Conservation (phyloP, 2,888 invertebrate genomes). For the Nasonovia ribisnigri region DNA sequence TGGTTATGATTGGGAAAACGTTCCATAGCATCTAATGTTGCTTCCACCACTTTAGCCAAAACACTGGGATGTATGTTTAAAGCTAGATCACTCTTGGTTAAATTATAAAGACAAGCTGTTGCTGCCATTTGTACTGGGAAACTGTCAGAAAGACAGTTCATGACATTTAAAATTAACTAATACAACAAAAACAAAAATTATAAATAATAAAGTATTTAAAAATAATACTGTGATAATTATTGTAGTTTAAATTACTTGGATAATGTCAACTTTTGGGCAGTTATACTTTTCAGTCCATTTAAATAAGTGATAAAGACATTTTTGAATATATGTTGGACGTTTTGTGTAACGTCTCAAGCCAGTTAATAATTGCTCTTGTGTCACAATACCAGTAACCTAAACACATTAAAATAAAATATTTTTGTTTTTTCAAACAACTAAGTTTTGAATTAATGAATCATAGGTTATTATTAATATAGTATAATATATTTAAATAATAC, state of each 20-base stretch:
- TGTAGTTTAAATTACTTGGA: conserved; percentile 71
- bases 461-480: neutral
- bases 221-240: neutral
- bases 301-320: conserved; percentile 77
- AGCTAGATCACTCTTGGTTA: conserved; percentile 77
- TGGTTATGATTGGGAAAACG: conserved; percentile 69
- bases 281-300: conserved; percentile 72
- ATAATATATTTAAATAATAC: conserved; percentile 66
- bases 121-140: conserved; percentile 81
- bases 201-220: neutral
- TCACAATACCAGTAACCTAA: conserved; percentile 74
- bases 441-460: neutral
- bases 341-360: conserved; percentile 74
- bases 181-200: conserved; percentile 25
- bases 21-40: conserved; percentile 79
- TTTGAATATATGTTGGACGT: conserved; percentile 77
- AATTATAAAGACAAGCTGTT: conserved; percentile 81
- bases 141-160: conserved; percentile 73
- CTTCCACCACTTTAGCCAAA: conserved; percentile 76
- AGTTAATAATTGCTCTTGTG: conserved; percentile 74
- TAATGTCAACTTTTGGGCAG: conserved; percentile 76
- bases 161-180: conserved; percentile 70
- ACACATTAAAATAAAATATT: neutral
- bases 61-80: conserved; percentile 76
- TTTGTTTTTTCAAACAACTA: neutral